phyloP scores from a whole-genome alignment of 2,113 vertebrate species.

The Panthera leo region DNA sequence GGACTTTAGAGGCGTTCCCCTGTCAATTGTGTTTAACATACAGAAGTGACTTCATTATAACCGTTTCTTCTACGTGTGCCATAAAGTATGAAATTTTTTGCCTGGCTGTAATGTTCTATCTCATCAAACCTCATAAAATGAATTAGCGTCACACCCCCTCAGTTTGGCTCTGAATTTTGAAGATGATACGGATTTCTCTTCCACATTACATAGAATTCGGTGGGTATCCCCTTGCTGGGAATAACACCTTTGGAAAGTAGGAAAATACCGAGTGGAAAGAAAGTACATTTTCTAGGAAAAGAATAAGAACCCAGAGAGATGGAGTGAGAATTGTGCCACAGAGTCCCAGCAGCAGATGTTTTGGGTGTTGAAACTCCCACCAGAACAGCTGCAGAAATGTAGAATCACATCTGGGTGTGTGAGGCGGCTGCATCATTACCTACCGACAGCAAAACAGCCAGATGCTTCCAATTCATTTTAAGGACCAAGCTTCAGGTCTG shows the following conservation, averaged over 20 bases:
- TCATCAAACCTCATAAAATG: slow-evolving; percentile 72
- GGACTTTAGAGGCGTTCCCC: slow-evolving; percentile 67
- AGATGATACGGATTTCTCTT: slow-evolving; percentile 6
- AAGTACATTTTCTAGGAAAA: slow-evolving; percentile 80
- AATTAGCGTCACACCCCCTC: slow-evolving; percentile 49
- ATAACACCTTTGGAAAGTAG: slow-evolving; percentile 56
- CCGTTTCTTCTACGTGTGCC: slow-evolving; percentile 72
- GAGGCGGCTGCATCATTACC: slow-evolving; percentile 86
- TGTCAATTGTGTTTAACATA: slow-evolving; percentile 71
- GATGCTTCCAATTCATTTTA: slow-evolving; percentile 86
- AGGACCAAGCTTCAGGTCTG: slow-evolving; percentile 79
- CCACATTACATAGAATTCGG: background rate
- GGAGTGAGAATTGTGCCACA: slow-evolving; percentile 79
- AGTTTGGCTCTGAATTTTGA: slow-evolving; percentile 46
- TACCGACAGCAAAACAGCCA: slow-evolving; percentile 85
- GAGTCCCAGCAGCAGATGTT: slow-evolving; percentile 89
- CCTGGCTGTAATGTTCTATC: slow-evolving; percentile 74
- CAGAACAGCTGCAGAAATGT: slow-evolving; percentile 89
- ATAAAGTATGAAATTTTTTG: slow-evolving; percentile 71
- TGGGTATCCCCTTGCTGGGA: slow-evolving; percentile 45
- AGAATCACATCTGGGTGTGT: slow-evolving; percentile 88
- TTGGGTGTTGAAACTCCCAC: slow-evolving; percentile 86
- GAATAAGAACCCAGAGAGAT: slow-evolving; percentile 83
- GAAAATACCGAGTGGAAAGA: slow-evolving; percentile 50
- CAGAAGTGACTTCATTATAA: slow-evolving; percentile 77